These are phyloP conservation scores for Coptodon rendalli DNA, from an alignment of 2,113 vertebrate species.

Conservation along the genomic window DNA sequence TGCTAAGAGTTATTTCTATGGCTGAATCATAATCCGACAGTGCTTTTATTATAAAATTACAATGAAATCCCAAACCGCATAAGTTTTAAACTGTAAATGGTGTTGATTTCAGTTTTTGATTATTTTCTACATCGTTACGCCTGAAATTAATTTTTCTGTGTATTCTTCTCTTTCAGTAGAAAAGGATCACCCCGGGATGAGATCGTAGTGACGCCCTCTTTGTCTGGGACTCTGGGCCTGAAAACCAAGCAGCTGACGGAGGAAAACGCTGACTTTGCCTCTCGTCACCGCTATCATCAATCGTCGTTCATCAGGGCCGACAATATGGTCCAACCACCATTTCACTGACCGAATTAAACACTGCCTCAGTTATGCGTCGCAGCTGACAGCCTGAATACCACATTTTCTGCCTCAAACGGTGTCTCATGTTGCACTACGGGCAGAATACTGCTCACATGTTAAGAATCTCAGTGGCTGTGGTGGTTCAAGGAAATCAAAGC, in stretches of 20 bases:
- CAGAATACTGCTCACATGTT: background rate
- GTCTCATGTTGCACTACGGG: background rate
- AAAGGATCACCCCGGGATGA: constrained; percentile 66
- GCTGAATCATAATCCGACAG: background rate
- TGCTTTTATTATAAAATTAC: background rate
- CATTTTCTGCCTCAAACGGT: background rate
- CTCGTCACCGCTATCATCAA: constrained; percentile 85
- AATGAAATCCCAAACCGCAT: background rate
- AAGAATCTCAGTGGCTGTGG: background rate
- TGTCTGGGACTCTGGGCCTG: constrained; percentile 76
- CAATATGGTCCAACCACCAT: constrained; percentile 71
- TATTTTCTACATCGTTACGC: background rate
- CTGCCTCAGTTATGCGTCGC: background rate
- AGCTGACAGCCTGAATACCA: background rate
- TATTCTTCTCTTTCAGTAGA: constrained; percentile 35
- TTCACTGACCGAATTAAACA: constrained; percentile 51
- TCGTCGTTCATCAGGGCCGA: constrained; percentile 77
- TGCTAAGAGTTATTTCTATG: background rate
- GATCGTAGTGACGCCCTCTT: constrained; percentile 83
- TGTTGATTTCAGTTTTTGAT: background rate
- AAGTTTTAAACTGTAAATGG: background rate
- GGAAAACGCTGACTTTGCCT: constrained; percentile 91
- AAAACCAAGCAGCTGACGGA: constrained; percentile 89
- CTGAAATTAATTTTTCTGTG: background rate
- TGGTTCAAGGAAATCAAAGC: background rate